These are phyloP conservation scores for Gymnothorax javanicus DNA, from an alignment of 2,797 vertebrate species.

Conservation along the genomic window DNA sequence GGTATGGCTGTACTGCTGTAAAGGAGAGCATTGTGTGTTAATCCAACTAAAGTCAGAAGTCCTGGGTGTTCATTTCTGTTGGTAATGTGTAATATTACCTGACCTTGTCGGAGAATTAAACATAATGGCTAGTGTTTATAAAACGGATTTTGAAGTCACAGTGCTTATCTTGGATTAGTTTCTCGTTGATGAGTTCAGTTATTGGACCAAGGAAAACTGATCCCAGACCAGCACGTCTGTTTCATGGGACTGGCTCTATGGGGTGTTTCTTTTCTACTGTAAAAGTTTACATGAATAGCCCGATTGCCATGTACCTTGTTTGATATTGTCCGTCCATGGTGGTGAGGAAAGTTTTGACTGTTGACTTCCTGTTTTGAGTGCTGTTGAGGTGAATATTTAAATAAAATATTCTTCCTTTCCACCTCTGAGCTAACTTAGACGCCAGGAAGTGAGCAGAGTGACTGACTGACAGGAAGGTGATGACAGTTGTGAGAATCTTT, in stretches of 20 bases:
- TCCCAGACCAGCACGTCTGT: too few species aligned
- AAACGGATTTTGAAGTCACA: too few species aligned
- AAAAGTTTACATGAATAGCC: not conserved
- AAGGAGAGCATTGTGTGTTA: not conserved
- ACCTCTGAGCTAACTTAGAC: not conserved
- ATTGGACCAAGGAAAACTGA: too few species aligned
- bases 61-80: not conserved
- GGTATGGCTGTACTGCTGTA: slow-evolving; percentile 68
- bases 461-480: slow-evolving; percentile 41
- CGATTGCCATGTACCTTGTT: not conserved
- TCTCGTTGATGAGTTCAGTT: too few species aligned
- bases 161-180: too few species aligned
- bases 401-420: not conserved
- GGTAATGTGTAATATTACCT: not conserved
- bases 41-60: too few species aligned
- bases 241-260: too few species aligned
- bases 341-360: not conserved
- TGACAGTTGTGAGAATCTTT: slow-evolving; percentile 46
- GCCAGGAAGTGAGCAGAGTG: slow-evolving; percentile 47
- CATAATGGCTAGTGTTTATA: not conserved
- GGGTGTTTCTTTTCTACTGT: not conserved
- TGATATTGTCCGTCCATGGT: not conserved
- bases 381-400: not conserved
- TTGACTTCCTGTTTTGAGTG: not conserved
- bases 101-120: not conserved